These are phyloP conservation scores for Hypercompe scribonia DNA, from an alignment of 2,888 invertebrate species.

Conservation along the genomic window DNA sequence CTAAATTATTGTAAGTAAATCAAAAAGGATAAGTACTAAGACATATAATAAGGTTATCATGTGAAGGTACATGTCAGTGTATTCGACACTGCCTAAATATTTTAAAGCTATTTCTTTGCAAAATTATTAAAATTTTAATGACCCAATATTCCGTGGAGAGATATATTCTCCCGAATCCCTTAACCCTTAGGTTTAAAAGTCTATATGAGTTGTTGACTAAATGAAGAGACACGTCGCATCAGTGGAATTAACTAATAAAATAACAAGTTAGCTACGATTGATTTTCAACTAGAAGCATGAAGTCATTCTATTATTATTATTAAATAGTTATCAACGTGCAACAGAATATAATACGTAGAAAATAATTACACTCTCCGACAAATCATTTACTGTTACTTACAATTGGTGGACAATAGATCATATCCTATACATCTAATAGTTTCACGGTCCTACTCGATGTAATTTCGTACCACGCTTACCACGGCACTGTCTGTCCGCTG, in stretches of 20 bases:
- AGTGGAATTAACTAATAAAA: too few species aligned
- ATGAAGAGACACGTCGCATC: too few species aligned
- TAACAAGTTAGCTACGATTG: neutral
- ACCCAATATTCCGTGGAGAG: too few species aligned
- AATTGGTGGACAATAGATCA: neutral
- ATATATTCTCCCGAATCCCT: too few species aligned
- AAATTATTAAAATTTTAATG: too few species aligned
- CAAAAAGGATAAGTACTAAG: too few species aligned
- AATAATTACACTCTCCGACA: conserved; percentile 16
- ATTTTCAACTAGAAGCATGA: conserved; percentile 14
- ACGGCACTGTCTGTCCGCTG: conserved; percentile 42
- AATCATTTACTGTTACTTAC: conserved; percentile 5
- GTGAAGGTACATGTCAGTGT: too few species aligned
- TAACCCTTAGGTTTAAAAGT: neutral
- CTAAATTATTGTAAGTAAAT: too few species aligned
- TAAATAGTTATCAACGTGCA: conserved; percentile 16
- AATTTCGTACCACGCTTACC: conserved; percentile 18
- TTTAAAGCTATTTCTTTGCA: neutral
- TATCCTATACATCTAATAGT: conserved; percentile 1
- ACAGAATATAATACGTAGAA: conserved; percentile 30
- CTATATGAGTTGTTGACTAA: too few species aligned
- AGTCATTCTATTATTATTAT: conserved; percentile 25
- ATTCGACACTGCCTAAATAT: neutral
- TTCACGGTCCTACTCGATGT: conserved; percentile 46
- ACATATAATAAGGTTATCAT: too few species aligned